Conservation (phyloP, 1,140 invertebrate species). For the Pemphigus obesinymphae region DNA sequence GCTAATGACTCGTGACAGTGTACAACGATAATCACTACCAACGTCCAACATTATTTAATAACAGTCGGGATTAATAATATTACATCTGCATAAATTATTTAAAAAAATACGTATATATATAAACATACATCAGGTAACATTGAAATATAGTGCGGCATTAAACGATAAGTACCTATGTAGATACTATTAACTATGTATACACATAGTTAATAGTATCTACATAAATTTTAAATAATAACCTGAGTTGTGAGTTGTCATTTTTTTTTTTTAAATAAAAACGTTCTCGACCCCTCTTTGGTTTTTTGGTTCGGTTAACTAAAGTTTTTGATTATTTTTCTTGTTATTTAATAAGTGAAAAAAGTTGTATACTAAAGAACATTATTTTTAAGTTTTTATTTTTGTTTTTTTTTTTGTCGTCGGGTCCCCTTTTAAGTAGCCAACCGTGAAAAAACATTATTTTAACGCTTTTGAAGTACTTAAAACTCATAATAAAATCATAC, state of each 20-base stretch:
- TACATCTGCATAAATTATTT: background rate
- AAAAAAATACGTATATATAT: background rate
- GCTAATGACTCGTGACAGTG: slow-evolving; percentile 40
- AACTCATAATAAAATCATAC: background rate
- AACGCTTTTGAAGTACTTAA: background rate
- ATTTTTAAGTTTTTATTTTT: background rate
- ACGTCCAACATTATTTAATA: slow-evolving; percentile 2
- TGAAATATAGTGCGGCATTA: too few relatives aligned
- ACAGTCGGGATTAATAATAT: slow-evolving; percentile 10
- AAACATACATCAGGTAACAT: too few relatives aligned
- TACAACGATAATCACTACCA: slow-evolving; percentile 15
- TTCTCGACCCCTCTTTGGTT: background rate
- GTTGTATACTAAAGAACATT: background rate
- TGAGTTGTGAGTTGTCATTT: too few relatives aligned
- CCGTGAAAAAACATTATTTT: slow-evolving; percentile 22
- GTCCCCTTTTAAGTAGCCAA: background rate
- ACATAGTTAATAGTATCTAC: too few relatives aligned
- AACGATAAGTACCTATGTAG: background rate
- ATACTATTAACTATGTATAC: background rate
- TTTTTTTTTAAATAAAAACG: background rate
- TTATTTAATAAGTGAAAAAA: background rate
- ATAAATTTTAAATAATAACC: too few relatives aligned
- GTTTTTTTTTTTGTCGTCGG: too few relatives aligned
- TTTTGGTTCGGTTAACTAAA: background rate
- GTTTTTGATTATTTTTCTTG: background rate